These are phyloP conservation scores for Anodontia alba DNA, from an alignment of 2,888 invertebrate genomes.

Conservation along the genomic window DNA sequence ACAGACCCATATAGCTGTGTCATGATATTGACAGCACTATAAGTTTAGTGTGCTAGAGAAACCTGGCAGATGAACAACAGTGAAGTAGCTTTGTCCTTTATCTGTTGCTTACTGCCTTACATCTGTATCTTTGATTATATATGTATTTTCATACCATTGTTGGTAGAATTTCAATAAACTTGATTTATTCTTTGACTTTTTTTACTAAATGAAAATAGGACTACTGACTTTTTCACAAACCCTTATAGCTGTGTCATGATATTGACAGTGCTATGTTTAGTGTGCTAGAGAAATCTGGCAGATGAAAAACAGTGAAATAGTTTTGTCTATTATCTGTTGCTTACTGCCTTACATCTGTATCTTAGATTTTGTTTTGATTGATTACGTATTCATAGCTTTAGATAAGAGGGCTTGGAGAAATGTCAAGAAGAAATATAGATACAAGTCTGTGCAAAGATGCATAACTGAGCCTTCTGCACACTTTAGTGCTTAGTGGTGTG, in stretches of 20 bases:
- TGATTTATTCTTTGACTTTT: too few relatives aligned
- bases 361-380: too few relatives aligned
- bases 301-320: not conserved
- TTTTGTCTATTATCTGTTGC: not conserved
- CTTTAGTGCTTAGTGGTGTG: too few relatives aligned
- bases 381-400: too few relatives aligned
- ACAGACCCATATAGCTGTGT: not conserved
- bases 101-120: not conserved
- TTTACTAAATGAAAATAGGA: too few relatives aligned
- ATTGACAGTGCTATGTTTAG: conserved; percentile 17
- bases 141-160: too few relatives aligned
- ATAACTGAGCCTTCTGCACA: too few relatives aligned
- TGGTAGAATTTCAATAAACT: too few relatives aligned
- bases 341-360: not conserved
- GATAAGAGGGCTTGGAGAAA: too few relatives aligned
- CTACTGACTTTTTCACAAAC: conserved; percentile 15
- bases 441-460: too few relatives aligned
- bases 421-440: too few relatives aligned
- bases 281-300: not conserved
- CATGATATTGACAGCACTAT: not conserved
- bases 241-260: not conserved
- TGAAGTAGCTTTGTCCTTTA: not conserved
- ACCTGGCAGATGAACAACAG: conserved; percentile 1
- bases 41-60: conserved; percentile 19
- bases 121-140: too few relatives aligned